Evolutionary conservation across 2,888 invertebrate species (phyloP).

Genomic region (Physocephala rufipes): DNA sequence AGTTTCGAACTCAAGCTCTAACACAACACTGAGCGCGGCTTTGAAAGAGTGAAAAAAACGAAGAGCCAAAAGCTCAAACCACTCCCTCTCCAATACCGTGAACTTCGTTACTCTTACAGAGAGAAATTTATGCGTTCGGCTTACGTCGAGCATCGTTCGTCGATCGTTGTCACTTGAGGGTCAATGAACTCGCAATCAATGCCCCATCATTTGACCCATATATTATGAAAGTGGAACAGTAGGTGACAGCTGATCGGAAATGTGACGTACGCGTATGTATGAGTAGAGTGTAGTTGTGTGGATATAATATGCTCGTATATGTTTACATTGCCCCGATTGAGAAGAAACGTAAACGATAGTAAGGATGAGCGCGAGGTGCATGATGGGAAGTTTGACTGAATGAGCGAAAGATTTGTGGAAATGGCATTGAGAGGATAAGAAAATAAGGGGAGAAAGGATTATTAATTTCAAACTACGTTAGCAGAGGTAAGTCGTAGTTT

Average conservation of each 20-base stretch:
- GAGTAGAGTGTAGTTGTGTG: constrained; percentile 17
- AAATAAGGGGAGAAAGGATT: constrained; percentile 36
- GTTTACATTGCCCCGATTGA: too few species aligned
- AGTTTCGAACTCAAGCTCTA: too few species aligned
- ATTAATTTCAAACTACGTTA: constrained; percentile 27
- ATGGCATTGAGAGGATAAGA: constrained; percentile 26
- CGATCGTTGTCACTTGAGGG: constrained; percentile 41
- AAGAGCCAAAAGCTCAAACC: background rate
- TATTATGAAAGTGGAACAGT: constrained; percentile 61
- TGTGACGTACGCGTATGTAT: constrained; percentile 37
- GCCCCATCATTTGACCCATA: constrained; percentile 60
- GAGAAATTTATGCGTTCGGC: constrained; percentile 1
- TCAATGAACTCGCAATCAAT: constrained; percentile 55
- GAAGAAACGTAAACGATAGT: too few species aligned
- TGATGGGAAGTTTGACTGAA: constrained; percentile 27
- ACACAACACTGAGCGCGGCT: background rate
- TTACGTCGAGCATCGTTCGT: constrained; percentile 4
- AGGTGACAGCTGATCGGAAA: constrained; percentile 60
- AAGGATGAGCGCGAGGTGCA: constrained; percentile 23
- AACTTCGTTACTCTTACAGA: constrained; percentile 28
- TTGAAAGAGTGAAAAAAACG: background rate
- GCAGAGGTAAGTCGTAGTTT: background rate
- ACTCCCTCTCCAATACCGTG: background rate
- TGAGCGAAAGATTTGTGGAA: background rate
- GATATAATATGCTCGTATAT: too few species aligned